Conservation (phyloP, 2,113 vertebrate genomes). For the Campylomormyrus tamandua region DNA sequence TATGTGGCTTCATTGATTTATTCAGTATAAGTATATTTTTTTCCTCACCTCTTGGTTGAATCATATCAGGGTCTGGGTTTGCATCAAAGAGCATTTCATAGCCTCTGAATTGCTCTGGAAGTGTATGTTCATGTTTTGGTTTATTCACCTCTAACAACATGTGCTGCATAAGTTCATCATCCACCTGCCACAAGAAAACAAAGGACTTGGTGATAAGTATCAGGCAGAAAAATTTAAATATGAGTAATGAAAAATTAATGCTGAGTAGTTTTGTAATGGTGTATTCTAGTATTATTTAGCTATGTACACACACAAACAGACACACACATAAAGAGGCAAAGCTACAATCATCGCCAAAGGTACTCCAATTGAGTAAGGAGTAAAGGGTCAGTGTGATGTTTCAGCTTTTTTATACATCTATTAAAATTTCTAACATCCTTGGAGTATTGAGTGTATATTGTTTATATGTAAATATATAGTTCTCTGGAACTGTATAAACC, state of each 20-base stretch:
- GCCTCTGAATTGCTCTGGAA: conserved; percentile 42
- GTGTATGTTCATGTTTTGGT: conserved; percentile 23
- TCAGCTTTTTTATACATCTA: not conserved
- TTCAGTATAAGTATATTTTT: not conserved
- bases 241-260: not conserved
- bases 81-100: conserved; percentile 54
- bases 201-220: not conserved
- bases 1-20: not conserved
- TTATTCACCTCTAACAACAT: conserved; percentile 19
- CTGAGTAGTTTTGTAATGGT: not conserved
- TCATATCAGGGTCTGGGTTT: conserved; percentile 46
- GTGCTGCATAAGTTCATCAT: conserved; percentile 26
- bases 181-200: conserved; percentile 32
- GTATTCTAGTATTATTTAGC: not conserved
- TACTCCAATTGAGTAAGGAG: not conserved
- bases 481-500: conserved; percentile 46
- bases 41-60: conserved; percentile 58
- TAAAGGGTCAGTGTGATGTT: not conserved
- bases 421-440: not conserved
- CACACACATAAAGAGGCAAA: not conserved
- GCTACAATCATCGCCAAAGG: not conserved
- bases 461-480: not conserved
- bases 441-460: not conserved
- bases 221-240: not conserved
- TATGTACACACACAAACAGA: not conserved